Conservation (phyloP, 2,888 invertebrate species). For the Lucinisca nassula region DNA sequence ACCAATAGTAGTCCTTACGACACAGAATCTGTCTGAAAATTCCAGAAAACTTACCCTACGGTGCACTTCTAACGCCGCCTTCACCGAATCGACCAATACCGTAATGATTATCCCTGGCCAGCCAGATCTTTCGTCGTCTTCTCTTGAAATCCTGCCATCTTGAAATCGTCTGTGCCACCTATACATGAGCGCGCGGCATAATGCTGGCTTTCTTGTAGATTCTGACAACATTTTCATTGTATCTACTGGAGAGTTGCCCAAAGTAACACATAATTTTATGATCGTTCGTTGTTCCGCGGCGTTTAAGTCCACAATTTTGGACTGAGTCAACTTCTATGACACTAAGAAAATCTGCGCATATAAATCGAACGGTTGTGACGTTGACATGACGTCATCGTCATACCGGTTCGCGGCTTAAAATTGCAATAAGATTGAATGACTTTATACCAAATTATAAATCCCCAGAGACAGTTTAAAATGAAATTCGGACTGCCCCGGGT, state of each 20-base stretch:
- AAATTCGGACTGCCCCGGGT: too few species aligned
- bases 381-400: too few species aligned
- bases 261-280: neutral
- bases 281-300: neutral
- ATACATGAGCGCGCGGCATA: neutral
- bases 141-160: neutral
- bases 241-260: neutral
- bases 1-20: conserved; percentile 4
- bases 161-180: neutral
- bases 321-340: too few species aligned
- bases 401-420: too few species aligned
- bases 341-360: too few species aligned
- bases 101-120: neutral
- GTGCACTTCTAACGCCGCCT: too few species aligned
- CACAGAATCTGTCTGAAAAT: neutral
- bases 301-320: neutral
- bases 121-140: neutral
- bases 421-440: too few species aligned
- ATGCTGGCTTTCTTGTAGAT: neutral
- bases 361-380: too few species aligned
- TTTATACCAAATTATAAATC: too few species aligned
- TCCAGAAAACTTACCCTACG: too few species aligned
- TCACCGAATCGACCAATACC: neutral
- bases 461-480: too few species aligned
- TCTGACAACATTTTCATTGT: neutral